These are phyloP conservation scores for Lamellibrachia columna DNA, from an alignment of 2,888 invertebrate species.

Conservation along the genomic window DNA sequence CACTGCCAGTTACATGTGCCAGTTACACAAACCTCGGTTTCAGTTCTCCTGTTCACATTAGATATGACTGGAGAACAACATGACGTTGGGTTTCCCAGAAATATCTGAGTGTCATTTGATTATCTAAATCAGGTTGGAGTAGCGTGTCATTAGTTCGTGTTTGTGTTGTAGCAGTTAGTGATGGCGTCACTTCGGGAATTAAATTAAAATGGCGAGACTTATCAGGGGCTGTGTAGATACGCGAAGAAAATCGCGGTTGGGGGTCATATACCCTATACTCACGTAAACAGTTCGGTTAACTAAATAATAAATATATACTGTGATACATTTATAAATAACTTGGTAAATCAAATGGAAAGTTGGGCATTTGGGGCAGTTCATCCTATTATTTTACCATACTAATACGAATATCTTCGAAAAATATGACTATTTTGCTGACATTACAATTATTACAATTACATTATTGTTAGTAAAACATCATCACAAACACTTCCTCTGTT, in stretches of 20 bases:
- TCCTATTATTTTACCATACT: neutral
- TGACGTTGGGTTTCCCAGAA: neutral
- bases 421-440: neutral
- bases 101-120: neutral
- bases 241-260: neutral
- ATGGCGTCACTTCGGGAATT: neutral
- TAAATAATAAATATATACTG: neutral
- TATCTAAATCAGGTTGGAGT: constrained; percentile 3
- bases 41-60: neutral
- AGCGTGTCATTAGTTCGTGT: neutral
- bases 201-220: neutral
- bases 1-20: too few species aligned
- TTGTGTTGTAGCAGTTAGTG: neutral
- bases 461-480: too few species aligned
- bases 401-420: neutral
- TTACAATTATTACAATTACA: neutral
- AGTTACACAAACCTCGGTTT: neutral
- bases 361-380: neutral
- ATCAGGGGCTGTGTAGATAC: neutral
- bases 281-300: neutral
- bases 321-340: too few species aligned
- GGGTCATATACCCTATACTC: neutral
- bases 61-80: neutral
- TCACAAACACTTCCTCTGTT: neutral
- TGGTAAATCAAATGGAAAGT: too few species aligned